A percentile compares a stretch with the other conserved stretches of the same genome.
Evolutionary conservation across 2,797 vertebrate species (phyloP).

Genomic region (Darevskia nairensis): DNA sequence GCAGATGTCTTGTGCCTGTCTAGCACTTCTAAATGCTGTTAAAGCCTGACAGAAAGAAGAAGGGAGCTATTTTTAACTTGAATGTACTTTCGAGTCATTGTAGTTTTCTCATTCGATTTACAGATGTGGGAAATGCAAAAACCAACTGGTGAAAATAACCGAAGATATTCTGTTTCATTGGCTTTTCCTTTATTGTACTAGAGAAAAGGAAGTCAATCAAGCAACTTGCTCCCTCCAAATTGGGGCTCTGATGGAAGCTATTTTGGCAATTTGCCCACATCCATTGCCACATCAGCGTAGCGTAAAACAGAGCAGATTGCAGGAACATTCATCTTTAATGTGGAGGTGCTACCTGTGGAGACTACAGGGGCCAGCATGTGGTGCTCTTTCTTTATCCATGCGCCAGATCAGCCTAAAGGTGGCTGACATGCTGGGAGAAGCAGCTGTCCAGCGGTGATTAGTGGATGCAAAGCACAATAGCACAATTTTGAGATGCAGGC

Average conservation of each 20-base stretch:
- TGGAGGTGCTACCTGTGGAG: neutral
- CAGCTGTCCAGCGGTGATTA: neutral
- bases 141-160: neutral
- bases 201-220: neutral
- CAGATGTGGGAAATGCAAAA: conserved; percentile 28
- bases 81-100: conserved; percentile 33
- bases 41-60: conserved; percentile 16
- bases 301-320: conserved; percentile 26
- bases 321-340: neutral
- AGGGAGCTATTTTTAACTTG: conserved; percentile 29
- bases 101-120: conserved; percentile 37
- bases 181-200: neutral
- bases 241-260: neutral
- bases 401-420: conserved; percentile 4
- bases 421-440: neutral
- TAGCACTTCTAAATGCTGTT: conserved; percentile 24
- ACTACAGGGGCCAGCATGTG: conserved; percentile 13
- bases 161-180: neutral
- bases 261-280: conserved; percentile 12
- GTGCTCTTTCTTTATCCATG: neutral
- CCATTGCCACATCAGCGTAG: neutral
- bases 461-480: neutral
- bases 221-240: neutral
- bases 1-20: neutral
- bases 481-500: neutral